Evolutionary conservation across 1,140 invertebrate genomes (phyloP), one percentile per base, ranked within the genome.

Genomic region (Apis cerana): DNA sequence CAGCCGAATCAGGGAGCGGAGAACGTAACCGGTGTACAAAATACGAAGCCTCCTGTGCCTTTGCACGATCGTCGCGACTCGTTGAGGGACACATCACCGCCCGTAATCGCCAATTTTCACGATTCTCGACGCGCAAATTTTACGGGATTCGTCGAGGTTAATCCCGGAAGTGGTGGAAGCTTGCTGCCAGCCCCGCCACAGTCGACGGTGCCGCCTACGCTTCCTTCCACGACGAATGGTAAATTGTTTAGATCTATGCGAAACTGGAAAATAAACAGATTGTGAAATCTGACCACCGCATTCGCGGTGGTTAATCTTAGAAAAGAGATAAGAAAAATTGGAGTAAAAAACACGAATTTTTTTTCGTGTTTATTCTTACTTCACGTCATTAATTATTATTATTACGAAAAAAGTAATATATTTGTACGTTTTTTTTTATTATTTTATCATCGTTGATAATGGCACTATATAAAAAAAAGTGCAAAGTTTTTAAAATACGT

Each of bases 171-270:
- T 15, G 9, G 43, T 13, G 56, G 52, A 27, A 56, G 27, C 75
- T 68, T 68, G 33, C 0, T 68, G 33, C 0, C 70, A 12, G 13
- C 61, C 11, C 74, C 82, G 54, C 80, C 71, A 13, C 77, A 78
- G 23, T 17, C 75, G 15, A 23, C 65, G 33, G 27, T 64, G 54
- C 80, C 88, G 65, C 84, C 83, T 1, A 70, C 80, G 19, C 17
- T 78, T 54, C 75, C 89, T 54, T 77, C 88, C 5, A 50, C 87
- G 21, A 77, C 85, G 1, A 78, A 77, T 71, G 83, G 89, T 90
- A 74, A 88, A n/a, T 67, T 15, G 13, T 10, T n/a, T 1, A 23
- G 13, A 59, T 58, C 15, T 72, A 1, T 58, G 0, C 13, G 13
- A 2, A 62, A 62, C 15, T 62, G 1, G 1, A 13, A 33, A 27